Conservation (phyloP, 2,113 vertebrate genomes). For the Sturnus vulgaris region DNA sequence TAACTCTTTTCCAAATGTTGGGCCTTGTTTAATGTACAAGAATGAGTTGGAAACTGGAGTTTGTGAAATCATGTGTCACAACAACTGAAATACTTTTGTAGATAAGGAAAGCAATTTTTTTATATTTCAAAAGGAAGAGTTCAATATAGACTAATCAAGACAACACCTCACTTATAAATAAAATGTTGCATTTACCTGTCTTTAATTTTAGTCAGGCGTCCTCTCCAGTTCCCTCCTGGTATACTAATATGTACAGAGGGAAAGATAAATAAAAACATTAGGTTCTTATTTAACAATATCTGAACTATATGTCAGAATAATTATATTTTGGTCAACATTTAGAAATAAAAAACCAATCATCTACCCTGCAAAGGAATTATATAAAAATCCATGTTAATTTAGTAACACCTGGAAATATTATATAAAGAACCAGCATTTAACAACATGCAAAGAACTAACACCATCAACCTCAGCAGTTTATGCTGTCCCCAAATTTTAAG, state of each 20-base stretch:
- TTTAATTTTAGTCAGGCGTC: constrained; percentile 73
- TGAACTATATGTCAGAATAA: neutral
- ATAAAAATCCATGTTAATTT: neutral
- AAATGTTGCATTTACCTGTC: constrained; percentile 75
- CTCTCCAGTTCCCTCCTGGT: constrained; percentile 82
- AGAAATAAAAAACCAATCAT: neutral
- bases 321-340: neutral
- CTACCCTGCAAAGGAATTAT: neutral
- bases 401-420: neutral
- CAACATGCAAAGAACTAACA: neutral
- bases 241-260: constrained; percentile 70
- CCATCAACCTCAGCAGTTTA: neutral
- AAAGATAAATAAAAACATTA: constrained; percentile 37
- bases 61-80: neutral
- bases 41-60: neutral
- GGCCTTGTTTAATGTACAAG: neutral
- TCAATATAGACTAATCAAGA: neutral
- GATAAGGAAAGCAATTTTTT: neutral
- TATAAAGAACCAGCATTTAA: neutral
- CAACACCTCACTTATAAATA: neutral
- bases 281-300: neutral
- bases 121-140: neutral
- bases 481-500: neutral
- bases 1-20: neutral
- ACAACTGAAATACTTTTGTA: neutral